phyloP scores from a whole-genome alignment of 2,888 invertebrate species.

The Agrochola circellaris region DNA sequence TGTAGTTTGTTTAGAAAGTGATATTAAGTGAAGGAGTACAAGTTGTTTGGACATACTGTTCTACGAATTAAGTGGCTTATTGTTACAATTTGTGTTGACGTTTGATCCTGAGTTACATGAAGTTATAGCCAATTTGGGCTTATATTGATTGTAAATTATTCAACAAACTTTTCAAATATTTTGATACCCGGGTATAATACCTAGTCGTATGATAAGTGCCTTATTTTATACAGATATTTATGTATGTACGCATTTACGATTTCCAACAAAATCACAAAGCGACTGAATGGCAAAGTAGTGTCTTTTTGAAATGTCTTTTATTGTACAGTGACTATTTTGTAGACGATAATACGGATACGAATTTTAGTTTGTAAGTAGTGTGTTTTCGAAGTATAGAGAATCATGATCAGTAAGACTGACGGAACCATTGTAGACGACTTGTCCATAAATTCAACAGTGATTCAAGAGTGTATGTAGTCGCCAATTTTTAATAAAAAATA shows the following conservation, averaged over 20 bases:
- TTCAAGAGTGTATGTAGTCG: conserved; percentile 50
- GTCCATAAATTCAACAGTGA: conserved; percentile 46
- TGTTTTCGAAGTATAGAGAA: conserved; percentile 48
- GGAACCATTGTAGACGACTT: conserved; percentile 36
- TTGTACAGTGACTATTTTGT: conserved; percentile 44
- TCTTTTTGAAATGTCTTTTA: conserved; percentile 17
- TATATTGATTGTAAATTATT: conserved; percentile 28
- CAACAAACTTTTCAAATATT: conserved; percentile 44
- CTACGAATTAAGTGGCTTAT: conserved; percentile 35
- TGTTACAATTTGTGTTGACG: conserved; percentile 23
- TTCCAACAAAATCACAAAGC: conserved; percentile 1
- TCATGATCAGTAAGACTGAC: conserved; percentile 67
- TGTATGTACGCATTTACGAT: conserved; percentile 28
- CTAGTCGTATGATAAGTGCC: conserved; percentile 84
- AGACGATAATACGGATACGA: conserved; percentile 43
- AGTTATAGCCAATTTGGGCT: conserved; percentile 14
- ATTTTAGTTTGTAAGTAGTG: conserved; percentile 61
- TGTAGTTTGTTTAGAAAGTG: conserved; percentile 67
- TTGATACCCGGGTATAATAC: conserved; percentile 70
- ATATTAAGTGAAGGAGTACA: conserved; percentile 53
- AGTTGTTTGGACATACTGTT: conserved; percentile 34
- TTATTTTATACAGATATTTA: conserved; percentile 73
- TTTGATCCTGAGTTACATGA: conserved; percentile 21
- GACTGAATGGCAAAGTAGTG: conserved; percentile 18
- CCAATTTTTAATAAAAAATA: conserved; percentile 58